phyloP scores from a whole-genome alignment of 2,797 vertebrate genomes.

The Pteropus rufus region DNA sequence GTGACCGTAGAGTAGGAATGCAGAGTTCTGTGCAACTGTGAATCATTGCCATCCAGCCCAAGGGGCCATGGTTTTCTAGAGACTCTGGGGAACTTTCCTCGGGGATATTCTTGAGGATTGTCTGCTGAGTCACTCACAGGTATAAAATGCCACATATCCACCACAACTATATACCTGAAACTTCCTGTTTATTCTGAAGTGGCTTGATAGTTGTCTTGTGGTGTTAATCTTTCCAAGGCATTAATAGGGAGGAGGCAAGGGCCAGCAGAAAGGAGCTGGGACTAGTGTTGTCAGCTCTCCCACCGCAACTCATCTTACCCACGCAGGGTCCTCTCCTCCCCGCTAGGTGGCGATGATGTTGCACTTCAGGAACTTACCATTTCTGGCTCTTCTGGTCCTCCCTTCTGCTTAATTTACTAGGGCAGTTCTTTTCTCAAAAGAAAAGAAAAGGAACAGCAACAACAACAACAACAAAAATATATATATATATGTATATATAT shows the following conservation, averaged over 20 bases:
- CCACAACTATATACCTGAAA: not conserved
- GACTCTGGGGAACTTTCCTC: not conserved
- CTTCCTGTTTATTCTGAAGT: not conserved
- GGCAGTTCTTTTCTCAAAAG: not conserved
- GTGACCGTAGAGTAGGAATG: not conserved
- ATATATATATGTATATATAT: too few species aligned
- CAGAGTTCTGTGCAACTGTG: not conserved
- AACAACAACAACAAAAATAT: too few species aligned
- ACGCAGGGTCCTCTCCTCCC: not conserved
- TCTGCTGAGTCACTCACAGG: not conserved
- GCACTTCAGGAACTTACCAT: not conserved
- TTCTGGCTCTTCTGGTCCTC: fast-evolving
- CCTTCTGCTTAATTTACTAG: not conserved
- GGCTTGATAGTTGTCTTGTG: not conserved
- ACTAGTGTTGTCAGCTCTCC: fast-evolving
- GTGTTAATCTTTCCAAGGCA: not conserved
- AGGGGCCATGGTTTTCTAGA: not conserved
- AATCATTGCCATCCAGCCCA: not conserved
- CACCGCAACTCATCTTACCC: fast-evolving
- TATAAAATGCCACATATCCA: not conserved
- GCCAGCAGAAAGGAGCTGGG: fast-evolving
- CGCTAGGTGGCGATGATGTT: constrained; percentile 67
- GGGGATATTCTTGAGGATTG: not conserved
- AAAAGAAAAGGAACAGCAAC: not conserved
- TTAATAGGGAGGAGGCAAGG: not conserved